Evolutionary conservation across 2,113 vertebrate species (phyloP).

Genomic region (Muscicapa adusta): DNA sequence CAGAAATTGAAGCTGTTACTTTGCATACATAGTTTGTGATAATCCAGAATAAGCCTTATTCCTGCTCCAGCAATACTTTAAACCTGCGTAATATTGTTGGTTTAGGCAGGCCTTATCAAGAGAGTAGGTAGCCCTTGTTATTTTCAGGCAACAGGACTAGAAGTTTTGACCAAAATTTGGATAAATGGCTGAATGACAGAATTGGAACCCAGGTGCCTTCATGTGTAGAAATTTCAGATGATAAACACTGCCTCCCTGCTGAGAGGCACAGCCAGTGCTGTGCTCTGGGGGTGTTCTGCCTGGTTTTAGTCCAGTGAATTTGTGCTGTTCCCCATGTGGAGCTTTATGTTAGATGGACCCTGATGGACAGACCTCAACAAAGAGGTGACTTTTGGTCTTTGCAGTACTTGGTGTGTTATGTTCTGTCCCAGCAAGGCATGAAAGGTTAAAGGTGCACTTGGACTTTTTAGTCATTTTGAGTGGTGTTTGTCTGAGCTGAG

Average conservation of each 20-base stretch:
- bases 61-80: not conserved
- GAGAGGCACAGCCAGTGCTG: not conserved
- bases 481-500: not conserved
- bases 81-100: not conserved
- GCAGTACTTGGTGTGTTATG: not conserved
- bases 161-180: not conserved
- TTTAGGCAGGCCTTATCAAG: not conserved
- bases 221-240: not conserved
- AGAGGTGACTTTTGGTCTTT: not conserved
- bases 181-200: not conserved
- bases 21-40: not conserved
- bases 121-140: not conserved
- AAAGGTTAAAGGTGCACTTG: not conserved
- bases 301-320: not conserved
- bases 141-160: not conserved
- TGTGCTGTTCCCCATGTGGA: not conserved
- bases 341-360: not conserved
- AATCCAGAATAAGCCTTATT: not conserved
- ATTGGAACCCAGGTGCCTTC: not conserved
- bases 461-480: not conserved
- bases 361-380: not conserved
- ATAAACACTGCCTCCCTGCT: not conserved
- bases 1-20: not conserved
- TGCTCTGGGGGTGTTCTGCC: not conserved
- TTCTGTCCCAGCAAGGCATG: not conserved